These are phyloP conservation scores for Lethrus apterus DNA, from an alignment of 1,140 invertebrate species.

Conservation along the genomic window DNA sequence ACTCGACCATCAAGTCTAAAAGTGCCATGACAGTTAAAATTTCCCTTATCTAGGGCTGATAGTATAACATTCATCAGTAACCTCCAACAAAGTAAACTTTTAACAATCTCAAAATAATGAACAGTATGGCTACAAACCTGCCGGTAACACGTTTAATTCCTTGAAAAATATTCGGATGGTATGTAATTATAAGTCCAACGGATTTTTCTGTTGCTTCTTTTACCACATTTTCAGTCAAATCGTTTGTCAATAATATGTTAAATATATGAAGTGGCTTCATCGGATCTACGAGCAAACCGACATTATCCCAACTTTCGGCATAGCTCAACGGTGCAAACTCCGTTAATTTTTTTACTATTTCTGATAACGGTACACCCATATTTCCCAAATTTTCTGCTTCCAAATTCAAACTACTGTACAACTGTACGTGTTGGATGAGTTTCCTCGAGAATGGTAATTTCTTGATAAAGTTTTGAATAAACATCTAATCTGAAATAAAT, in stretches of 20 bases:
- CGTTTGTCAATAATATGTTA: conserved; percentile 85
- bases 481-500: conserved; percentile 10
- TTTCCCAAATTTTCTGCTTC: conserved; percentile 4
- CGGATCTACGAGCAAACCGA: conserved; percentile 84
- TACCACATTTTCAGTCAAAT: conserved; percentile 84
- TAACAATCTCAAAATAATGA: too few species aligned
- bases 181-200: conserved; percentile 80
- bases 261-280: conserved; percentile 50
- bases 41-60: too few species aligned
- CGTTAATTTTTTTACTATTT: conserved; percentile 58
- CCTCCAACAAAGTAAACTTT: too few species aligned
- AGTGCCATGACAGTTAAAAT: not conserved
- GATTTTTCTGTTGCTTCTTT: conserved; percentile 67
- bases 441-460: not conserved
- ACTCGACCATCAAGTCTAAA: too few species aligned
- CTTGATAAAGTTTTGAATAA: not conserved
- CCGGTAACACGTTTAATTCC: conserved; percentile 76
- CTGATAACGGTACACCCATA: conserved; percentile 46
- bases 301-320: conserved; percentile 92
- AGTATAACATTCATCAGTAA: too few species aligned
- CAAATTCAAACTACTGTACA: not conserved
- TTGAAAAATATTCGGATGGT: conserved; percentile 92
- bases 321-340: conserved; percentile 61
- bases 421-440: not conserved
- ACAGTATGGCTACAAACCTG: conserved; percentile 67